Evolutionary conservation across 2,113 vertebrate genomes (phyloP), one percentile per base, ranked within the genome.

Genomic region (Corvus cornix): DNA sequence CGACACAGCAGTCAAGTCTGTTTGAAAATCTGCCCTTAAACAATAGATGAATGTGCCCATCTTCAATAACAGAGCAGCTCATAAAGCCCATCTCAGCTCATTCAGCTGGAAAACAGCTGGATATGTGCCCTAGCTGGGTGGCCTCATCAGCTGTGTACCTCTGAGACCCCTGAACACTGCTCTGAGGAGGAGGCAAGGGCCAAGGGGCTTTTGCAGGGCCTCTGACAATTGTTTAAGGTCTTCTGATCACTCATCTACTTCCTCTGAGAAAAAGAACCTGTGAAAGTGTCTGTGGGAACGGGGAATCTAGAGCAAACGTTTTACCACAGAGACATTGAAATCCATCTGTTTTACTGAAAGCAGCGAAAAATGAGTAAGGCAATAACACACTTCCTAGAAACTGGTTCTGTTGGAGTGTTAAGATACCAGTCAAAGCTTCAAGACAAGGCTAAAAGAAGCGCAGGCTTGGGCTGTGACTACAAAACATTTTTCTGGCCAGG

Each of bases 241-340:
- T 53, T 49, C 86, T 59, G 37, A 30, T 56, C 22, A 46, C 13
- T 80, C 55, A 68, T 37, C 31, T 74, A 12, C 43, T 66, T 90
- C 64, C 33, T 24, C 55, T 41, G 49, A 24, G 41, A 6, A 72
- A 43, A 55, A 75, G 35, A 83, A 80, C 48, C 64, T 7, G 3
- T 44, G 46, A 69, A 90, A 81, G 46, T 28, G 35, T 13, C 26
- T 44, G 66, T 33, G 39, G 23, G 52, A 48, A 75, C 26, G 16
- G 31, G 60, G n/a, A 96, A 93, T 35, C 67, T 91, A 60, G 64
- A 90, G 79, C 62, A 96, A 96, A 88, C 39, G 52, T 53, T 91
- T 35, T 41, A 81, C 67, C 41, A 48, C 35, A 39, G n/a, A 94
- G 75, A 82, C 67, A 80, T 0, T 76, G 81, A 95, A 89, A 85